Conservation (phyloP, 2,113 vertebrate species). For the Phaethornis superciliosus region DNA sequence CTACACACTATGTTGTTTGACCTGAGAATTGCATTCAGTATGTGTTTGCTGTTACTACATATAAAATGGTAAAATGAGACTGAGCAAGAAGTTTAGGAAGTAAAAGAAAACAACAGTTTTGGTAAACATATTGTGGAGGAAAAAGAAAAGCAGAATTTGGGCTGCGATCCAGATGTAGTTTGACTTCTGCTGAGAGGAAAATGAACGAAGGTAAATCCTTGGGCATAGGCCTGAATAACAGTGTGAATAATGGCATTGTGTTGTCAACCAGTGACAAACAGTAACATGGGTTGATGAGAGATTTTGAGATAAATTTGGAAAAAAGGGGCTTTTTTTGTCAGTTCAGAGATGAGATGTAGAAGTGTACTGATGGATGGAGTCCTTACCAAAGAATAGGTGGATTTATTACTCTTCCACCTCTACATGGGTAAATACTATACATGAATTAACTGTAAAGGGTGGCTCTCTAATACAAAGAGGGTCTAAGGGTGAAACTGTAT, state of each 20-base stretch:
- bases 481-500: background rate
- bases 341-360: background rate
- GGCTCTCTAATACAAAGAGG: background rate
- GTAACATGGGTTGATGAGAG: background rate
- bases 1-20: no score
- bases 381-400: background rate
- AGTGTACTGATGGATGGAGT: background rate
- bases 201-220: background rate
- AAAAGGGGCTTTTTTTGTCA: background rate
- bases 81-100: background rate
- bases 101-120: background rate
- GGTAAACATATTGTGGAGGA: background rate
- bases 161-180: background rate
- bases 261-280: background rate
- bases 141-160: background rate
- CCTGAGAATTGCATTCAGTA: background rate
- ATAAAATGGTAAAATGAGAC: background rate
- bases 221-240: background rate
- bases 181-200: background rate
- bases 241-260: background rate
- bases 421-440: background rate
- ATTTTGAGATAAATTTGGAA: background rate
- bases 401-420: background rate
- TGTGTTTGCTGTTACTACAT: background rate
- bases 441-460: background rate